These are phyloP conservation scores for Sarcophaga peregrina DNA, from an alignment of 1,140 invertebrate genomes.

Conservation along the genomic window DNA sequence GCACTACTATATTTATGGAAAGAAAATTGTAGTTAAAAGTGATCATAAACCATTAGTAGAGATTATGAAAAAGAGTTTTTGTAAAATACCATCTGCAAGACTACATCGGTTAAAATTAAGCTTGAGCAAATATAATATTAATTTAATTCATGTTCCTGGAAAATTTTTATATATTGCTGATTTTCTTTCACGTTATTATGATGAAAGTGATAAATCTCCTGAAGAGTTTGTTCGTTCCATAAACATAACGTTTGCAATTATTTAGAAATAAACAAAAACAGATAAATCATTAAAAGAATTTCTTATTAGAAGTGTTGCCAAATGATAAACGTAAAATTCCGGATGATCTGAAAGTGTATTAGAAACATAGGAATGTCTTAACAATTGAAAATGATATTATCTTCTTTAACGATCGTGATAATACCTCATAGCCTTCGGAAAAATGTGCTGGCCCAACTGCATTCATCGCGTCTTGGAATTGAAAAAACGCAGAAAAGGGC, in stretches of 20 bases:
- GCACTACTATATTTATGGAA: no score
- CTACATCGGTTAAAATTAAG: no score
- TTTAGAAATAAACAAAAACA: neutral
- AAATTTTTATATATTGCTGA: no score
- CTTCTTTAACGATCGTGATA: constrained; percentile 41
- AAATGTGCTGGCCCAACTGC: no score
- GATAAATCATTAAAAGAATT: neutral
- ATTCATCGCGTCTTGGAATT: constrained; percentile 35
- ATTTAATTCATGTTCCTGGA: no score
- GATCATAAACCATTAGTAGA: no score
- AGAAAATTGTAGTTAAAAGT: no score
- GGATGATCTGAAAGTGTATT: constrained; percentile 41
- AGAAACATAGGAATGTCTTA: constrained; percentile 32
- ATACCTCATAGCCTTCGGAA: no score
- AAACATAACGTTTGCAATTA: constrained; percentile 36
- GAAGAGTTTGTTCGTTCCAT: constrained; percentile 37
- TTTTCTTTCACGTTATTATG: constrained; percentile 52
- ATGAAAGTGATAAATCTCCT: constrained; percentile 1
- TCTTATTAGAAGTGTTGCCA: neutral
- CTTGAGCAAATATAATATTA: no score
- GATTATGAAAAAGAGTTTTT: no score
- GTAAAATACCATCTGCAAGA: no score
- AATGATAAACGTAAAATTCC: no score
- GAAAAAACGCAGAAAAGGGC: constrained; percentile 34
- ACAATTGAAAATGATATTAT: constrained; percentile 39